Base-by-base conservation (phyloP, 2,888 invertebrate species). In the Biston stratarius region DNA sequence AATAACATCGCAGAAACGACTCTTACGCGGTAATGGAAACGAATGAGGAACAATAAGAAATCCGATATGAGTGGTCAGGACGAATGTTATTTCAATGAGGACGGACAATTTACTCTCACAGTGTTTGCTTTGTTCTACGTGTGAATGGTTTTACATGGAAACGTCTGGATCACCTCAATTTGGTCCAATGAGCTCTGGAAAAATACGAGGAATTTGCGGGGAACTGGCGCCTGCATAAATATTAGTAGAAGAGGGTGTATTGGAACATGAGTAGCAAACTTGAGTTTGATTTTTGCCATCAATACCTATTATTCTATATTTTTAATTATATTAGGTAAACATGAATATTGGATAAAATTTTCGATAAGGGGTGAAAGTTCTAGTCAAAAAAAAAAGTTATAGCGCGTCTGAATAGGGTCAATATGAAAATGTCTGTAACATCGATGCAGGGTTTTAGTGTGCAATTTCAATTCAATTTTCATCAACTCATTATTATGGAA, bases 21-120 rank as follows among this genome's bases (percentile, higher is more conserved):
- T 77, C 80, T 82, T 77, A 81, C 76, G 83, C 87, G 84, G 84
- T 90, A 91, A 91, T 91, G 88, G 91, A 87, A 89, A 81, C 86
- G 83, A 86, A 84, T 83, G 83, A 85, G 83, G 83, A 89, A 92
- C 91, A 92, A 91, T 88, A 86, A 85, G 91, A 87, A 92, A 92
- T 92, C 89, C 82, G 91, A 92, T 91, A 91, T 90, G 85, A 90
- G 89, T 87, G 88, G 87, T 84, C 83, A 77, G 76, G 74, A 82
- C 80, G 79, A 84, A 85, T 91, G 90, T 91, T 92, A 88, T 92
- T 91, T 86, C 88, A 89, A 87, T 83, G 77, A 82, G 73, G 76
- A 77, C 73, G 74, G 68, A 77, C 58, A 61, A 62, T 64, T 63
- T 59, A 40, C 63, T 60, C 63, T 55, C 48, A n/a, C 52, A 75